A percentile compares a stretch with the other conserved stretches of the same genome.
Conservation (phyloP, 1,140 invertebrate species). For the Rhopalosiphum maidis region DNA sequence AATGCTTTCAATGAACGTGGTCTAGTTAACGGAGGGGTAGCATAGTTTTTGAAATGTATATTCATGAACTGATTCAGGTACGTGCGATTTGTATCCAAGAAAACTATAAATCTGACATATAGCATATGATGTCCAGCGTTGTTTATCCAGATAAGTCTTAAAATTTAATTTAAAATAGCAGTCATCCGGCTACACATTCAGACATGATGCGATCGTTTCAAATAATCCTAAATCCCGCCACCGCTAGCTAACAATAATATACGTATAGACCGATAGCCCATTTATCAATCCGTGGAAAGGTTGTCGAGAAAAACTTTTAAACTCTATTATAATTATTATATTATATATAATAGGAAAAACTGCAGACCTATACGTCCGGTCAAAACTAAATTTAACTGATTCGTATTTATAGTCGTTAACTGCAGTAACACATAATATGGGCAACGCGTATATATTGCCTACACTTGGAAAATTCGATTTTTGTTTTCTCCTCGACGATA, state of each 20-base stretch:
- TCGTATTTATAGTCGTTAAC: background rate
- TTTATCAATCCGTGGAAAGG: background rate
- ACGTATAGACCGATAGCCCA: too few relatives aligned
- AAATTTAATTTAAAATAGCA: background rate
- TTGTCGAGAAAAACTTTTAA: background rate
- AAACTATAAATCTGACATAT: background rate
- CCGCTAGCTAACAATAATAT: background rate
- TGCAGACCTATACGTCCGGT: background rate
- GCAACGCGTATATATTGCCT: background rate
- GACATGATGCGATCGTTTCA: too few relatives aligned
- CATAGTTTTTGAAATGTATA: background rate
- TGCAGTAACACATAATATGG: background rate
- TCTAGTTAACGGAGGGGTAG: too few relatives aligned
- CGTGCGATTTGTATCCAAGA: background rate
- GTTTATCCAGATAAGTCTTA: background rate
- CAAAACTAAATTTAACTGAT: background rate
- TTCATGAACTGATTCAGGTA: background rate
- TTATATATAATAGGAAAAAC: background rate
- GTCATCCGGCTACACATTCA: too few relatives aligned
- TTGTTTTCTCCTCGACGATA: background rate
- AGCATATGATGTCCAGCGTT: background rate
- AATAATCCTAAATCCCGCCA: background rate
- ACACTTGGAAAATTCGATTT: background rate
- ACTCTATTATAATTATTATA: background rate
- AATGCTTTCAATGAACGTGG: too few relatives aligned